A percentile compares a stretch with the other conserved stretches of the same genome.
These are phyloP conservation scores for Hippoglossus stenolepis DNA, from an alignment of 2,113 vertebrate genomes.

Conservation along the genomic window DNA sequence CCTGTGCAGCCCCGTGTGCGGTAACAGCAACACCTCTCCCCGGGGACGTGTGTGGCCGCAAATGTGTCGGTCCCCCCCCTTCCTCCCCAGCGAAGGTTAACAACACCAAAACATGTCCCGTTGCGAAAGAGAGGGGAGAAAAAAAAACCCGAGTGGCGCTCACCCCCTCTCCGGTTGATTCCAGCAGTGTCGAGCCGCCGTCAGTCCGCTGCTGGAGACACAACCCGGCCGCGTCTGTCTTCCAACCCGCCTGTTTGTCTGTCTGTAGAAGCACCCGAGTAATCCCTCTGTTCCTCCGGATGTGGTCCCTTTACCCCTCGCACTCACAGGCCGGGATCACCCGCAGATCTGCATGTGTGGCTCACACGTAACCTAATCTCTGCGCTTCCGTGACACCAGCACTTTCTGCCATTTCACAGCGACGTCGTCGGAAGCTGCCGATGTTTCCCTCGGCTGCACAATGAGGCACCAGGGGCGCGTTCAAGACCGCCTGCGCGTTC, in stretches of 20 bases:
- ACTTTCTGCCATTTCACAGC: conserved; percentile 81
- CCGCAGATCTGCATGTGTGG: conserved; percentile 63
- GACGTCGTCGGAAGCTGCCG: conserved; percentile 73
- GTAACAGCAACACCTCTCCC: conserved; percentile 18
- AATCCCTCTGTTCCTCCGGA: conserved; percentile 38
- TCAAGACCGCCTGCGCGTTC: conserved; percentile 64
- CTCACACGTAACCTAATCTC: conserved; percentile 66
- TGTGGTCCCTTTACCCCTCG: conserved; percentile 63
- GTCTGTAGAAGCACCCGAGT: conserved; percentile 1
- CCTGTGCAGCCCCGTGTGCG: conserved; percentile 42
- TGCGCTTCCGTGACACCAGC: conserved; percentile 75
- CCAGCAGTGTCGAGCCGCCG: conserved; percentile 70
- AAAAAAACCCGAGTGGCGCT: conserved; percentile 54
- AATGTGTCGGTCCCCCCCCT: conserved; percentile 10
- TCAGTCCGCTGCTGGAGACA: conserved; percentile 47
- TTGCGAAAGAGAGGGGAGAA: not conserved
- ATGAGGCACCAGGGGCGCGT: conserved; percentile 56
- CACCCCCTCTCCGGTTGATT: conserved; percentile 71
- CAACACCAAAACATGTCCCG: conserved; percentile 55
- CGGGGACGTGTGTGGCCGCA: conserved; percentile 31
- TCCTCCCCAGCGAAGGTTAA: conserved; percentile 21
- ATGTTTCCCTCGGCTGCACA: conserved; percentile 73
- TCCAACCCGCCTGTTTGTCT: not conserved
- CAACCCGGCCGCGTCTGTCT: conserved; percentile 48
- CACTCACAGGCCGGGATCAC: conserved; percentile 68